These are phyloP conservation scores for Staurois parvus DNA, from an alignment of 2,797 vertebrate genomes.

Conservation along the genomic window DNA sequence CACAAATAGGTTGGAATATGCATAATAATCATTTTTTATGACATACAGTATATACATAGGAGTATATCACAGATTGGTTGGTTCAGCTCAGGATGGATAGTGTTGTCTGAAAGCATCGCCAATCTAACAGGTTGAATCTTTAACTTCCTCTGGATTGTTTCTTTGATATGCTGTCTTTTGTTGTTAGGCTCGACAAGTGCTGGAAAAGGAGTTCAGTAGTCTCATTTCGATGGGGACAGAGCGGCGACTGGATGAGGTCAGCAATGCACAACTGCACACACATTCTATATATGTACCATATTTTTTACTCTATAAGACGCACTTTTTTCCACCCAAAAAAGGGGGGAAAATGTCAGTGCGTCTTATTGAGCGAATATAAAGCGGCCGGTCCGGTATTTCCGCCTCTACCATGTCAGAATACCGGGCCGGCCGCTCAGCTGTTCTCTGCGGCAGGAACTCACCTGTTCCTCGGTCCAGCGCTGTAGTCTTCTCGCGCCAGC, in stretches of 20 bases:
- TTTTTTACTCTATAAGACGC: too few relatives aligned
- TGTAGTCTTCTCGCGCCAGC: too few relatives aligned
- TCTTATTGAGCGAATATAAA: too few relatives aligned
- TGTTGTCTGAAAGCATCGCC: not conserved
- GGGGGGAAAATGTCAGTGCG: too few relatives aligned
- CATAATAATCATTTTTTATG: not conserved
- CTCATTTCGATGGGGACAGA: constrained; percentile 90
- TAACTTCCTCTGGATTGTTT: not conserved
- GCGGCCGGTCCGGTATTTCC: too few relatives aligned
- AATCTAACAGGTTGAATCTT: not conserved
- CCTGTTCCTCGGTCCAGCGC: too few relatives aligned
- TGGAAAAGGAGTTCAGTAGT: constrained; percentile 91
- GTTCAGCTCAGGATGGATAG: not conserved
- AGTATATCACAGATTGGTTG: not conserved
- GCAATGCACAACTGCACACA: constrained; percentile 1
- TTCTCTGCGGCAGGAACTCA: too few relatives aligned
- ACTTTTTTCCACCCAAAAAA: too few relatives aligned
- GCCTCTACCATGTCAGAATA: too few relatives aligned
- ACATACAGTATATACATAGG: too few relatives aligned
- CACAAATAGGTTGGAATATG: too few relatives aligned
- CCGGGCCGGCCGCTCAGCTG: too few relatives aligned
- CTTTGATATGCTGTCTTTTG: constrained; percentile 30
- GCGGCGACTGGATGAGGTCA: constrained; percentile 85
- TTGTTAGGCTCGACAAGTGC: constrained; percentile 85
- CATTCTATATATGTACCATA: not conserved